A percentile compares a stretch with the other conserved stretches of the same genome.
Evolutionary conservation across 2,113 vertebrate genomes (phyloP).

Genomic region (Rhipidura dahli): DNA sequence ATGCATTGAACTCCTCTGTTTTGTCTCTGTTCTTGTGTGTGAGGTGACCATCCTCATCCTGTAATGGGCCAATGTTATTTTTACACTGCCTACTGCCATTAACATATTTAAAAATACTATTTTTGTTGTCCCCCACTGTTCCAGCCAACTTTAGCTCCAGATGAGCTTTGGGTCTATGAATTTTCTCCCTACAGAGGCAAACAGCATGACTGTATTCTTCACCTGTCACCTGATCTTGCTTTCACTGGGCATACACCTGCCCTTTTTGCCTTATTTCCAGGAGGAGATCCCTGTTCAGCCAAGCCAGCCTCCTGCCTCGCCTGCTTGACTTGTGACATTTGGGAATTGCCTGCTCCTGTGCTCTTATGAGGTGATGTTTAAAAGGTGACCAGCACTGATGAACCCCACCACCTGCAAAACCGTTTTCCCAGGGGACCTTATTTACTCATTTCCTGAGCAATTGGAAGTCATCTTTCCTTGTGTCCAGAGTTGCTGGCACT

Average conservation of each 20-base stretch:
- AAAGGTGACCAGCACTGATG: not conserved
- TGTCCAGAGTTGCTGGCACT: not conserved
- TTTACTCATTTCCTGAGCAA: not conserved
- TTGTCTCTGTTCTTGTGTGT: not conserved
- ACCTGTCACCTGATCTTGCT: not conserved
- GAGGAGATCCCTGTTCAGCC: not conserved
- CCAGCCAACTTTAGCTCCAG: not conserved
- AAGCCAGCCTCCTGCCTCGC: not conserved
- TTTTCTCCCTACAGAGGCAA: not conserved
- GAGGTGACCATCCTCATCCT: not conserved
- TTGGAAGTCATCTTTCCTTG: not conserved
- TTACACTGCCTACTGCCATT: not conserved
- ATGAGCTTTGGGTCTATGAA: rapidly evolving
- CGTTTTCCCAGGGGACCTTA: not conserved
- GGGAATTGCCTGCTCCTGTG: not conserved
- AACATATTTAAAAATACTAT: not conserved
- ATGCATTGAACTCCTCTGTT: not conserved
- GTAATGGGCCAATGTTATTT: not conserved
- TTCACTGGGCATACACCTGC: not conserved
- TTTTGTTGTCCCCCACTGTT: not conserved
- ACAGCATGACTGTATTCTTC: not conserved
- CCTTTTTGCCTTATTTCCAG: not conserved
- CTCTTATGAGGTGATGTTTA: not conserved
- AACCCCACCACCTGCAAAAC: not conserved
- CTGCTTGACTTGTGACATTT: not conserved